Evolutionary conservation across 92 coral and sea anemone species (phyloP).

Genomic region (Isaurus tuberculatus): DNA sequence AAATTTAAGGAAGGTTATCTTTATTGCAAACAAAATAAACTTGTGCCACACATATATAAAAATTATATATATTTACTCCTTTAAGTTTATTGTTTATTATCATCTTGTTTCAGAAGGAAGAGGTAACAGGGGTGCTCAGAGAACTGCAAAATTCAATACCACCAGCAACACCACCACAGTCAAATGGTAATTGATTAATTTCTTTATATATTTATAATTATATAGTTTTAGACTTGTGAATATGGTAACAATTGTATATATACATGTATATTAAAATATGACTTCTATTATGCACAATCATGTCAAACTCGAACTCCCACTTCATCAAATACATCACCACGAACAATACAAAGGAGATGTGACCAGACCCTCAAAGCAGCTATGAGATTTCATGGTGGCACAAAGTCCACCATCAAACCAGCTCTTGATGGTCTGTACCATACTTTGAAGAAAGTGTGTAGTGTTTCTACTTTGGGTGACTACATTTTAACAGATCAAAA

Average conservation of each 20-base stretch:
- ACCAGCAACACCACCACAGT: constrained; percentile 24
- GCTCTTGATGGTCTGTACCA: constrained; percentile 12
- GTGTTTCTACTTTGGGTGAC: constrained; percentile 37
- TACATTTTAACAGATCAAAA: constrained; percentile 45
- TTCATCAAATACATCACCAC: constrained; percentile 26
- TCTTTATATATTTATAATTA: constrained; percentile 22
- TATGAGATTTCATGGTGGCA: constrained; percentile 54
- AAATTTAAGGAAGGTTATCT: constrained; percentile 19
- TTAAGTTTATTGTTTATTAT: constrained; percentile 21
- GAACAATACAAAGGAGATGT: constrained; percentile 32
- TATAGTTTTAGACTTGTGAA: constrained; percentile 18
- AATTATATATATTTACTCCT: constrained; percentile 7
- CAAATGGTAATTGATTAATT: constrained; percentile 27
- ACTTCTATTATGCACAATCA: constrained; percentile 17
- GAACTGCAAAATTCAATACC: constrained; percentile 29
- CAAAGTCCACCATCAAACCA: constrained; percentile 40
- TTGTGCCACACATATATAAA: constrained; percentile 3
- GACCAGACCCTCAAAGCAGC: constrained; percentile 38
- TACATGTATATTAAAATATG: not conserved
- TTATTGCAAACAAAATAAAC: constrained; percentile 29
- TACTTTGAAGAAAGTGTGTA: constrained; percentile 47
- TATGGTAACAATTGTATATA: constrained; percentile 11
- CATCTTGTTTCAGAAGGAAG: constrained; percentile 30
- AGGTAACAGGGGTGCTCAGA: constrained; percentile 26
- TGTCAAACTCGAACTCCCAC: constrained; percentile 23